Evolutionary conservation across 2,888 invertebrate genomes (phyloP), one percentile per base, ranked within the genome.

Genomic region (Pristionchus fissidentatus): DNA sequence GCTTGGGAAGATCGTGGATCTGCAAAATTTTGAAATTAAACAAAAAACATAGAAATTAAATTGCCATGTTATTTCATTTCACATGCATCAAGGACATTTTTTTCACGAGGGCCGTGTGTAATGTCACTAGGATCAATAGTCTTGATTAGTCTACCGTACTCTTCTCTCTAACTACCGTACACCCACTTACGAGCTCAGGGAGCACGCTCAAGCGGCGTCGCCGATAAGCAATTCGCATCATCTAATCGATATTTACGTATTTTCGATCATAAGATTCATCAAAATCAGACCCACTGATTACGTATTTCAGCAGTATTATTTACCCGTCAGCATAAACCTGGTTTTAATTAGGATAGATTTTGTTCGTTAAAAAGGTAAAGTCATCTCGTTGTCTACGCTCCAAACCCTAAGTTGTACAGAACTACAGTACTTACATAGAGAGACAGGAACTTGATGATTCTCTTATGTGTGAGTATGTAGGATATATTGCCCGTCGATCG

Each of bases 391-490:
- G 19, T 49, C 49, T 49, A 49, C 49, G 19, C 49, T 49, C 10
- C 49, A 49, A 10, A 13, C 10, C 49, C 10, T 10, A 13, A 60
- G 8, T 8, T n/a, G 8, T 60, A 60, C 62, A 26, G 62, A 8
- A 26, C 62, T 26, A 19, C 49, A 49, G 29, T 77, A 90, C 91
- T 90, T 88, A 94, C 94, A 91, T 93, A 94, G 57, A 94, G 91
- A 86, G 93, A 93, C 38, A 94, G 90, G 89, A 94, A 94, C 85
- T 93, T 92, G 80, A 94, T 93, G 83, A 94, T 93, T 29, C 94
- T 92, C 89, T 94, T 94, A 90, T 94, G 94, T 19, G 94, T 94
- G 55, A 94, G 92, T 85, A 94, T 94, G 90, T 94, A 94, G 85
- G 93, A 92, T 85, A 94, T 93, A 87, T 94, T 94, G 84, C 94